Evolutionary conservation across 2,888 invertebrate genomes (phyloP), one percentile per base, ranked within the genome.

Genomic region (Euspilapteryx auroguttella): DNA sequence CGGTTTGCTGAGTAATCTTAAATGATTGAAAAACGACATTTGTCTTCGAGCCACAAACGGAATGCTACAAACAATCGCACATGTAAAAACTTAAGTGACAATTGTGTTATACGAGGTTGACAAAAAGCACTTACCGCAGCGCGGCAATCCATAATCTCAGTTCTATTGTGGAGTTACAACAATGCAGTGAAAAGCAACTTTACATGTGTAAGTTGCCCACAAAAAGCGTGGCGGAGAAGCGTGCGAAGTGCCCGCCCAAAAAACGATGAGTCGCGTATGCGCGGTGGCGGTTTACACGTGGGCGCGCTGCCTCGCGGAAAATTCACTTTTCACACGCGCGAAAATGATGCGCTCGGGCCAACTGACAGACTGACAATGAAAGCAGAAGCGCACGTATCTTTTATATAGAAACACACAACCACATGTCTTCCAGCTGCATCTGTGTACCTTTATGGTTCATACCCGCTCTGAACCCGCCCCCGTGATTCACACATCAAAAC

Each of bases 101-200:
- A 34, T 22, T 30, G 17, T 26, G 26, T 21, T 6, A 37, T 33
- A 36, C 31, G 36, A 27, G 30, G 21, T 15, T 31, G 31, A 37
- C 30, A 54, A 57, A 11, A 9, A 10, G 5, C 10, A 61, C 71
- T 49, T 45, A 73, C 73, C 66, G 51, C 45, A 31, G 51, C 47
- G 45, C 61, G 57, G 42, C 53, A 66, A 58, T 68, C 64, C 73
- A 73, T 73, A 48, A 45, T 55, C 39, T 35, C 39, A 35, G 37
- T 32, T 41, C 41, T 49, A 47, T 50, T 56, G 53, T 55, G 45
- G 45, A 44, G 31, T 27, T 20, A 25, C 31, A 48, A 64, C 62
- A 62, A 68, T 64, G 57, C 44, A 45, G 53, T 54, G 56, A 49
- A 68, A 69, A 58, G 51, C 59, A 42, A 32, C 36, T 38, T 35